These are phyloP conservation scores for Matsumyia berberina DNA, from an alignment of 2,888 invertebrate genomes.

Conservation along the genomic window DNA sequence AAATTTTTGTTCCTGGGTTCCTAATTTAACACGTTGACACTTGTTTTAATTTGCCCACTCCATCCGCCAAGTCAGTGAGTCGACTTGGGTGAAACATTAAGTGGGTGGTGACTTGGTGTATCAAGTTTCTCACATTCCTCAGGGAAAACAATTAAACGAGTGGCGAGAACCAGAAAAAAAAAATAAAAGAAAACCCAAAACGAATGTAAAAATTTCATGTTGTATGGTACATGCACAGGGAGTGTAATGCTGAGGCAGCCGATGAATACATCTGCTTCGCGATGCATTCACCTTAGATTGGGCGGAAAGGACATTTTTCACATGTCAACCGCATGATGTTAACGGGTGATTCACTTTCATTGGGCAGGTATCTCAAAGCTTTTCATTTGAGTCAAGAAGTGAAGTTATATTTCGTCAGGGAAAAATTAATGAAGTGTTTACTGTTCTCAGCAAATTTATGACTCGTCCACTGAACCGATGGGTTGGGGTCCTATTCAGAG, in stretches of 20 bases:
- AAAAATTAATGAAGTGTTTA: no score
- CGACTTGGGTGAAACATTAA: slow-evolving; percentile 58
- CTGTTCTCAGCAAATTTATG: no score
- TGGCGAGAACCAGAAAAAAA: slow-evolving; percentile 12
- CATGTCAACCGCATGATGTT: slow-evolving; percentile 49
- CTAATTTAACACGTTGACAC: slow-evolving; percentile 76
- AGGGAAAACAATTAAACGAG: slow-evolving; percentile 66
- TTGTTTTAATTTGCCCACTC: slow-evolving; percentile 73
- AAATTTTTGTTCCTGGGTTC: slow-evolving; percentile 74
- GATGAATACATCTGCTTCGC: slow-evolving; percentile 35
- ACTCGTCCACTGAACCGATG: no score
- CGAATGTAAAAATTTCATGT: slow-evolving; percentile 70
- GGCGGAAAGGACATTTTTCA: slow-evolving; percentile 67
- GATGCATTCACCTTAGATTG: slow-evolving; percentile 52
- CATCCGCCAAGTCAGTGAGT: background rate
- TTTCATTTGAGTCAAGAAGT: slow-evolving; percentile 45
- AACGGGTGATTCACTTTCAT: slow-evolving; percentile 47
- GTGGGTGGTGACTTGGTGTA: slow-evolving; percentile 51
- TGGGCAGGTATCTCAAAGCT: slow-evolving; percentile 41
- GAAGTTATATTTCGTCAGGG: slow-evolving; percentile 16
- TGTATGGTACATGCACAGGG: slow-evolving; percentile 15
- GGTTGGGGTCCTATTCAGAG: no score
- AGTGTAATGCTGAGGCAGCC: slow-evolving; percentile 30
- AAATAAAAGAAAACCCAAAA: slow-evolving; percentile 41
- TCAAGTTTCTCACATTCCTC: slow-evolving; percentile 66